Conservation (phyloP, 2,113 vertebrate genomes). For the Grus americana region DNA sequence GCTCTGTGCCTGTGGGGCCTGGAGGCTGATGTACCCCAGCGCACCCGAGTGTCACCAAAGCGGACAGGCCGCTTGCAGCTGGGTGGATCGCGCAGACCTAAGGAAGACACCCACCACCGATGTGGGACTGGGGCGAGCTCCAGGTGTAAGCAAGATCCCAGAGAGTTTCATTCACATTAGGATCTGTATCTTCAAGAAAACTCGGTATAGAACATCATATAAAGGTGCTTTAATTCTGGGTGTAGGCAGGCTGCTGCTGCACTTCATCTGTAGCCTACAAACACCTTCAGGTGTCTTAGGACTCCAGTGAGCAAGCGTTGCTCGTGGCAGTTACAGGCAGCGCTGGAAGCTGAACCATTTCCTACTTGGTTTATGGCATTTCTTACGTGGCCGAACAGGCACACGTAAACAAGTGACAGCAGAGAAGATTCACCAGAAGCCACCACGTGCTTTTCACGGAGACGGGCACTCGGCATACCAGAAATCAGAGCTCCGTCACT, state of each 20-base stretch:
- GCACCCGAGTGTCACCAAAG: rapidly evolving
- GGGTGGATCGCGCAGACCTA: background rate
- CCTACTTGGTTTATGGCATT: background rate
- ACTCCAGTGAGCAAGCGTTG: rapidly evolving
- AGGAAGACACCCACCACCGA: rapidly evolving
- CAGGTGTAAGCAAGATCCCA: rapidly evolving
- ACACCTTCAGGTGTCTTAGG: rapidly evolving
- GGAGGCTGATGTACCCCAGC: no score
- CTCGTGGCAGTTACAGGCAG: rapidly evolving
- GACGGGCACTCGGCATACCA: rapidly evolving
- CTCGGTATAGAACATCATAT: rapidly evolving
- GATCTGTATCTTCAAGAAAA: background rate
- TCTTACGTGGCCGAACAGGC: rapidly evolving
- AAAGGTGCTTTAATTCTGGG: background rate
- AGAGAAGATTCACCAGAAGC: background rate
- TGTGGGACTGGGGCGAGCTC: rapidly evolving
- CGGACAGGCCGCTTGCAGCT: rapidly evolving
- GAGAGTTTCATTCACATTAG: background rate
- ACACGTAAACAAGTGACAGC: rapidly evolving
- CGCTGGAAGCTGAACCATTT: rapidly evolving
- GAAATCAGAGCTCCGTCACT: background rate
- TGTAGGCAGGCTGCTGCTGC: rapidly evolving
- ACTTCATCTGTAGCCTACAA: rapidly evolving
- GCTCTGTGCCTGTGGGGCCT: background rate
- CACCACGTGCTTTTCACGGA: rapidly evolving